Evolutionary conservation across 1,140 invertebrate genomes (phyloP), one percentile per base, ranked within the genome.

Genomic region (Melipona quadrifasciata): DNA sequence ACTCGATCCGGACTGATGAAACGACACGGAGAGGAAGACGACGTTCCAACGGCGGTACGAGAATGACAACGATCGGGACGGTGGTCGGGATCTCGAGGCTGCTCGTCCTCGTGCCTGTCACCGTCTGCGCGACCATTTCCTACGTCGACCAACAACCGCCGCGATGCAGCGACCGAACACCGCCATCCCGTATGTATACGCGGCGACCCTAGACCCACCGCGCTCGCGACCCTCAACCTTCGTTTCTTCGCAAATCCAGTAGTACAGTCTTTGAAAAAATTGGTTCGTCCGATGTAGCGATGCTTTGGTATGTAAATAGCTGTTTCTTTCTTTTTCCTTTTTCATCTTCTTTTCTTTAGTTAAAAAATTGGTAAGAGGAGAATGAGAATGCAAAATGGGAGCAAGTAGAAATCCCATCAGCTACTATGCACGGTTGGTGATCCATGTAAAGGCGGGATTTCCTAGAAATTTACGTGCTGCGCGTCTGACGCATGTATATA

Each of bases 51-150:
- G 80, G 78, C 55, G 75, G 76, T 67, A 64, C 87, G 82, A 90
- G 88, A 88, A 90, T 90, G 89, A 90, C 88, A 65, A 77, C 77
- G 65, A 90, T 64, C 80, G 80, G 89, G 86, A 90, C 88, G 89
- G 88, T 89, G 89, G 61, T 24, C 77, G 86, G 89, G 78, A 57
- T 90, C 64, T 81, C 86, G 88, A 80, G 88, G 68, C 65, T 90
- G 12, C 86, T 90, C 55, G 88, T 90, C 74, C 88, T 90, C 89
- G 89, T 90, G 58, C 88, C 89, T 75, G 89, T 90, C 89, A 90
- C 89, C 88, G 89, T 90, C 88, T 90, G 89, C 80, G 89, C 78
- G 61, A 87, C 86, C 64, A 89, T 90, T 75, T 87, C 88, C 64
- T 90, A 90, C 84, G 57, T 81, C 86, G 74, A 77, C 72, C 84